Conservation (phyloP, 2,888 invertebrate species). For the Aproaerema taeniolella region DNA sequence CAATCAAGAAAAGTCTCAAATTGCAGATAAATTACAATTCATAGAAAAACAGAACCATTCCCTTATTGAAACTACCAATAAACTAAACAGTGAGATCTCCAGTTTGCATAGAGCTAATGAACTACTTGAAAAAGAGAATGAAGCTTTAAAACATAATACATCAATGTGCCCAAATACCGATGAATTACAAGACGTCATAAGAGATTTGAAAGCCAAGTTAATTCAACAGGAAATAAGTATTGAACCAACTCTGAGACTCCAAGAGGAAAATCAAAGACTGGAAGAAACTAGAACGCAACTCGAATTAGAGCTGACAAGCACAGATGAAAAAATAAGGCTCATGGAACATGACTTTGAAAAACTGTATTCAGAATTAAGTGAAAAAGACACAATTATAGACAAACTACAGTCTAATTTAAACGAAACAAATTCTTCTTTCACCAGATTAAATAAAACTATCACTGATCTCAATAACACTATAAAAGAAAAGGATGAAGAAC, state of each 20-base stretch:
- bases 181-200: slow-evolving; percentile 31
- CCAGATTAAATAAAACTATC: slow-evolving; percentile 33
- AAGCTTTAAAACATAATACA: slow-evolving; percentile 28
- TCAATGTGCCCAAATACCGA: slow-evolving; percentile 26
- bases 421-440: slow-evolving; percentile 35
- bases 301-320: slow-evolving; percentile 44
- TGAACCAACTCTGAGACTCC: slow-evolving; percentile 34
- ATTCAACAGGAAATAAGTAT: slow-evolving; percentile 33
- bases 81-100: neutral
- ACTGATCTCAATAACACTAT: slow-evolving; percentile 39
- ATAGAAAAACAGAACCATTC: slow-evolving; percentile 34
- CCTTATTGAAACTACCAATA: slow-evolving; percentile 25
- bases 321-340: slow-evolving; percentile 46
- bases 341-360: slow-evolving; percentile 61
- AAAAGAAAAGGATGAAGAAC: slow-evolving; percentile 42
- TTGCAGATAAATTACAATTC: slow-evolving; percentile 28
- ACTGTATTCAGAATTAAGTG: slow-evolving; percentile 50
- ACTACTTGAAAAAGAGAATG: slow-evolving; percentile 18
- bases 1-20: slow-evolving; percentile 29
- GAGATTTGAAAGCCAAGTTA: slow-evolving; percentile 37
- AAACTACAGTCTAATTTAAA: slow-evolving; percentile 38
- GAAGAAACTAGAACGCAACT: slow-evolving; percentile 37
- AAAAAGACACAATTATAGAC: slow-evolving; percentile 57
- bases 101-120: neutral
- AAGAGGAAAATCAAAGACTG: slow-evolving; percentile 43